Evolutionary conservation across 2,797 vertebrate genomes (phyloP), one percentile per base, ranked within the genome.

Genomic region (Hippocampus kuda): DNA sequence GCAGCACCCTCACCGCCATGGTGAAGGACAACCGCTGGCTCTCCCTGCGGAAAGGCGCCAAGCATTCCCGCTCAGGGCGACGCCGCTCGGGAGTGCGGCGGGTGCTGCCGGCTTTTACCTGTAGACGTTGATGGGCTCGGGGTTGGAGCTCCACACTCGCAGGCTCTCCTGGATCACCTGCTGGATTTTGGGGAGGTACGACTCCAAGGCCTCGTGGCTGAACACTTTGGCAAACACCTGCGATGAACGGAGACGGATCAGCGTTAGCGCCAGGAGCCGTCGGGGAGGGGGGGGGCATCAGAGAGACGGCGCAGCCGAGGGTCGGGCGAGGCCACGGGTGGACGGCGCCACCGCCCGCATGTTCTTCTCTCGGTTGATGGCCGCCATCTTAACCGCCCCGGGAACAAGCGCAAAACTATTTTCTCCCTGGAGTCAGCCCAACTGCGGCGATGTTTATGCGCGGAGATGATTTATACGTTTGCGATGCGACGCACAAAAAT

Each of bases 171-270:
- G 96, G 84, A 99, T 97, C 71, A 98, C 96, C 87, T 93, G 90
- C 84, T 95, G 96, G 86, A 99, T 98, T 86, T 98, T 97, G 2
- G 96, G 96, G 2, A 99, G 92, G 74, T 99, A 99, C 56, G 92
- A 94, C 86, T 96, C 93, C 87, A 99, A 79, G 0, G 97, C 95
- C 71, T 98, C 95, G 0, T 98, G 96, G 82, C 95, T 99, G 89
- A 99, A 98, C 71, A 98, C 94, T 87, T 97, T 98, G 71, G 97
- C 95, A 80, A 98, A 96, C 54, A 99, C 93, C 97, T 98, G 42
- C 0, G 1, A 68, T 73, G 13, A 57, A 57, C 2, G 1, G 5
- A 57, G 26, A 57, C 26, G 12, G 56, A 16, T 57, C 12, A 57
- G 26, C 24, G 3, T 26, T 15, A 26, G 3, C n/a, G 54, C 8